These are phyloP conservation scores for Lithophane ornitopus DNA, from an alignment of 2,888 invertebrate genomes.

Conservation along the genomic window DNA sequence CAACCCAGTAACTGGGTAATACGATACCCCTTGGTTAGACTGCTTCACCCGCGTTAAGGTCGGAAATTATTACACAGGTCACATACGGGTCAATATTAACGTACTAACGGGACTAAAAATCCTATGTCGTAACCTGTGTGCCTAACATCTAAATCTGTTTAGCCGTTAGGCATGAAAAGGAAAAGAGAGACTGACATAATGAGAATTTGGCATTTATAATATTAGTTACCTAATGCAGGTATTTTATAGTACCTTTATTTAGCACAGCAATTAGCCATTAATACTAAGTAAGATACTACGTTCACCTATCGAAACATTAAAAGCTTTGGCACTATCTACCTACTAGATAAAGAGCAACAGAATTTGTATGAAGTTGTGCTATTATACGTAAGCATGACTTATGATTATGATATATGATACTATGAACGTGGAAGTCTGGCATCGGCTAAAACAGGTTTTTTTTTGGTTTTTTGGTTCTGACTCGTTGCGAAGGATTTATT, in stretches of 20 bases:
- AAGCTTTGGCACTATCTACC: constrained; percentile 27
- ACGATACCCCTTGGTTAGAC: no score
- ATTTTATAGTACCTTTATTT: not conserved
- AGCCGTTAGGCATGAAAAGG: not conserved
- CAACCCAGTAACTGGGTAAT: no score
- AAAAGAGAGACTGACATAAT: not conserved
- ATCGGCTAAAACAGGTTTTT: no score
- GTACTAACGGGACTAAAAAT: no score
- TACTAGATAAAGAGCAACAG: constrained; percentile 20
- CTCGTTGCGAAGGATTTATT: no score
- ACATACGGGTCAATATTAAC: not conserved
- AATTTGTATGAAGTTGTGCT: not conserved
- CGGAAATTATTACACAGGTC: not conserved
- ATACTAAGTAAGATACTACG: constrained; percentile 2
- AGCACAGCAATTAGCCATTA: constrained; percentile 6
- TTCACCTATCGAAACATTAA: constrained; percentile 44
- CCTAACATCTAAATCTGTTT: not conserved
- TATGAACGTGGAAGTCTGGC: no score
- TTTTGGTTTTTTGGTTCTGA: no score
- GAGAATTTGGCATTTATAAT: not conserved
- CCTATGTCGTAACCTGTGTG: not conserved
- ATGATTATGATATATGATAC: no score
- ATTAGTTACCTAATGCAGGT: no score
- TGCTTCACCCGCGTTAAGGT: no score
- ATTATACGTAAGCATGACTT: not conserved